phyloP scores from a whole-genome alignment of 2,797 vertebrate genomes.

The Halcyon leucocephala region DNA sequence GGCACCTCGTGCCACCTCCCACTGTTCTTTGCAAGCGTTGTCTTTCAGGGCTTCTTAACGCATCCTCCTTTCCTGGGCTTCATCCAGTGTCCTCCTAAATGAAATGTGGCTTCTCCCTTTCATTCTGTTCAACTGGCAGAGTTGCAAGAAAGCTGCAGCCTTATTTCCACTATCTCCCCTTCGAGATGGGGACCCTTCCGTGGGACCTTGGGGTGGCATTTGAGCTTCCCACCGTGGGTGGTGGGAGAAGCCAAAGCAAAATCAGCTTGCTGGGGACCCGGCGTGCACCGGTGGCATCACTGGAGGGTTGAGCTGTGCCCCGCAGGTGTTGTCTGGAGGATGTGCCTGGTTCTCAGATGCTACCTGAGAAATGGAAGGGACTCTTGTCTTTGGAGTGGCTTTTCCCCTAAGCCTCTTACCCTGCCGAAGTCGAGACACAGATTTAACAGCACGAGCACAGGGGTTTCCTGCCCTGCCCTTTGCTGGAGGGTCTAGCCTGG shows the following conservation, averaged over 20 bases:
- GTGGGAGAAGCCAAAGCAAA: not conserved
- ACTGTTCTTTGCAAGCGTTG: not conserved
- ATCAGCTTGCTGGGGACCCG: not conserved
- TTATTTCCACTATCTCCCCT: not conserved
- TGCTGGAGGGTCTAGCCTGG: rapidly evolving
- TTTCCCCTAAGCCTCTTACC: not conserved
- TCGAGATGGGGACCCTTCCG: not conserved
- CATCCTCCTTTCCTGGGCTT: not conserved
- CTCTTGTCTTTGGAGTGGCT: not conserved
- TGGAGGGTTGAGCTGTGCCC: not conserved
- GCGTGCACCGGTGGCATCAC: not conserved
- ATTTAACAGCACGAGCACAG: rapidly evolving
- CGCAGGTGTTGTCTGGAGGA: rapidly evolving
- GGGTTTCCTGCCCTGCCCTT: not conserved
- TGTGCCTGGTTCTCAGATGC: not conserved
- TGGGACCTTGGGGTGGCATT: not conserved
- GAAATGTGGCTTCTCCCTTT: not conserved
- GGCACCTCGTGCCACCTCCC: not conserved
- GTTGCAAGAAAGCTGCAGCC: not conserved
- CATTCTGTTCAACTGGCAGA: not conserved
- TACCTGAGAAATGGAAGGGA: not conserved
- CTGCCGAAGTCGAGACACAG: not conserved
- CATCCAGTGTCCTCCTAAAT: not conserved
- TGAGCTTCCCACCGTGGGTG: not conserved
- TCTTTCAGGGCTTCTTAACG: not conserved